phyloP scores from a whole-genome alignment of 2,113 vertebrate genomes.

The Pelecanus crispus region DNA sequence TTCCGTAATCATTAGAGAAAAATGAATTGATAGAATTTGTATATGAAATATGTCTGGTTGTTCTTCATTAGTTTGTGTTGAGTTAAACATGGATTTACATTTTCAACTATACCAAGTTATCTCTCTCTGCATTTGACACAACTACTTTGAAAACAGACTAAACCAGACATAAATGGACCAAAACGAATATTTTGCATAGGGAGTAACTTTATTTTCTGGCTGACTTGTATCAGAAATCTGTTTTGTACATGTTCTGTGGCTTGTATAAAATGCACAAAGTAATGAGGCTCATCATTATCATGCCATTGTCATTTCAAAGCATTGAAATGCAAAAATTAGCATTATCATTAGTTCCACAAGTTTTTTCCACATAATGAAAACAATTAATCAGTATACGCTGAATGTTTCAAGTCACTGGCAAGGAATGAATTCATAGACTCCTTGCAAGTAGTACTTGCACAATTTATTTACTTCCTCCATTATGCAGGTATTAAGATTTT shows the following conservation, averaged over 20 bases:
- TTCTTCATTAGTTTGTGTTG: not conserved
- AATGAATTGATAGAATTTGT: not conserved
- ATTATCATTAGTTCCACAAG: slow-evolving; percentile 68
- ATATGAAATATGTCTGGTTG: not conserved
- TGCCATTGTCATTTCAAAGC: slow-evolving; percentile 62
- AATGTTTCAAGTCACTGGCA: slow-evolving; percentile 50
- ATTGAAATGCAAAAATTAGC: slow-evolving; percentile 61
- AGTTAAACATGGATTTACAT: not conserved
- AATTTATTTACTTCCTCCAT: not conserved
- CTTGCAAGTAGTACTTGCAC: not conserved
- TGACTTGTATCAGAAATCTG: not conserved
- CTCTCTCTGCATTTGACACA: not conserved
- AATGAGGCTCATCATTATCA: slow-evolving; percentile 47
- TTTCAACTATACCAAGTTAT: not conserved
- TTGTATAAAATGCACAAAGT: slow-evolving; percentile 37
- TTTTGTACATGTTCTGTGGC: slow-evolving; percentile 22
- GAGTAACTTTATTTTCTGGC: not conserved
- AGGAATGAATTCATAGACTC: not conserved
- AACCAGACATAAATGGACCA: not conserved
- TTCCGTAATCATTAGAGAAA: not conserved
- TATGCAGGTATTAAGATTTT: not conserved
- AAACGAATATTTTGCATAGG: not conserved
- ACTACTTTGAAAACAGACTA: not conserved
- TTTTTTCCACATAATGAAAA: slow-evolving; percentile 63
- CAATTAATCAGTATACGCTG: slow-evolving; percentile 62